Evolutionary conservation across 2,113 vertebrate genomes (phyloP), one percentile per base, ranked within the genome.

Genomic region (Brachypodius melanocephalos): DNA sequence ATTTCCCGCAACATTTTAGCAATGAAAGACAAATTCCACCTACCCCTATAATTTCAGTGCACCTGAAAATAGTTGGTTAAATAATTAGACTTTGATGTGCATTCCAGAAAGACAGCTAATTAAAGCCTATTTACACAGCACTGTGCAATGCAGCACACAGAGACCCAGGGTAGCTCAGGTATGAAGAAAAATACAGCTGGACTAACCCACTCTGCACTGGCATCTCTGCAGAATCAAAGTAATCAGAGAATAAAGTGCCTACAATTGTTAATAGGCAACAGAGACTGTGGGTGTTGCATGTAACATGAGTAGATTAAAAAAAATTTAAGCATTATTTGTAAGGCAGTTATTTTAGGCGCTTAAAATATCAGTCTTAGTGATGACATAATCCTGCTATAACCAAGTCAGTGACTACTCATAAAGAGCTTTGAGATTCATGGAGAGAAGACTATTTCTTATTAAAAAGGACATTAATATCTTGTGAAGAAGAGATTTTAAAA

Each of bases 11-110:
- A 36, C 12, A 3, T 48, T 95, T 91, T 46, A 94, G 79, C 51
- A 83, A 69, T 0, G 40, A 90, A 93, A 86, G 38, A 55, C 45
- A 88, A 90, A 94, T 77, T 94, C 82, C 63, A 88, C 68, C 67
- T 63, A 85, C 76, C 63, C 25, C 28, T 36, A 7, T 52, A 66
- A 89, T 62, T 90, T 25, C 78, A 63, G 17, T 28, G 45, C 48
- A 88, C 24, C 82, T 90, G 68, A 90, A 95, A 97, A 90, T 6
- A 34, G 38, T 12, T 77, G 46, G 46, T n/a, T 90, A 80, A 95
- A 88, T 77, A 86, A 88, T 31, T 18, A 88, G 46, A 51, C 75
- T 93, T 87, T 29, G 43, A 83, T 85, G 65, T 36, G 61, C 40
- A 34, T 59, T 95, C 63, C 88, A 94, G 55, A 88, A 94, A 76